These are phyloP conservation scores for Garra rufa DNA, from an alignment of 2,113 vertebrate genomes.

Conservation along the genomic window DNA sequence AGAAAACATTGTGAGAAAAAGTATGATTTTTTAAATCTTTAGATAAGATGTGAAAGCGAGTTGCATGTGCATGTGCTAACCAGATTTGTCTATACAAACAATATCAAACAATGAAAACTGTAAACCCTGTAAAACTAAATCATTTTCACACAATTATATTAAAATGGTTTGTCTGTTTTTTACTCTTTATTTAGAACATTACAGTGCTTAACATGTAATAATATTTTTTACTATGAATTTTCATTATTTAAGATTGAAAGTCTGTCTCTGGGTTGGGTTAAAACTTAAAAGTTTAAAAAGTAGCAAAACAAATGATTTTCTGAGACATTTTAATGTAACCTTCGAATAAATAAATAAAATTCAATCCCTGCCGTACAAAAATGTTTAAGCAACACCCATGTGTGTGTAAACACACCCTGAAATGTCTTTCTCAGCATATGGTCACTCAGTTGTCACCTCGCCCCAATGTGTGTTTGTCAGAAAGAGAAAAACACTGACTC, in stretches of 20 bases:
- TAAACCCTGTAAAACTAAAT: background rate
- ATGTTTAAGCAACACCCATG: background rate
- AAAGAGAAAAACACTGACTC: slow-evolving; percentile 18
- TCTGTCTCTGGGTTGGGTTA: background rate
- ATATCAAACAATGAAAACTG: background rate
- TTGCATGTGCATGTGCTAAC: no score
- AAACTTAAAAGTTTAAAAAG: background rate
- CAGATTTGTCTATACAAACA: background rate
- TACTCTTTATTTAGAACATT: no score
- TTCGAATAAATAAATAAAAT: background rate
- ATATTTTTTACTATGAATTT: no score
- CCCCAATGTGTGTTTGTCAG: slow-evolving; percentile 25
- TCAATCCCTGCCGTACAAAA: no score
- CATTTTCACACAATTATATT: no score
- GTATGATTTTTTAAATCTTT: background rate
- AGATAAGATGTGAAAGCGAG: background rate
- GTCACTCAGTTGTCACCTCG: background rate
- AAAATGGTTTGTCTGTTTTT: no score
- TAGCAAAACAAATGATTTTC: background rate
- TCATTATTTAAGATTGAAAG: background rate
- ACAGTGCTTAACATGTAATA: no score
- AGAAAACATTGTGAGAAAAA: background rate
- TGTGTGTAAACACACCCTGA: slow-evolving; percentile 2
- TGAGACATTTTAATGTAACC: no score
- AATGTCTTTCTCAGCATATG: slow-evolving; percentile 6